phyloP scores from a whole-genome alignment of 35 echinoderm and acorn worm genomes.

The Chiridota heheva region DNA sequence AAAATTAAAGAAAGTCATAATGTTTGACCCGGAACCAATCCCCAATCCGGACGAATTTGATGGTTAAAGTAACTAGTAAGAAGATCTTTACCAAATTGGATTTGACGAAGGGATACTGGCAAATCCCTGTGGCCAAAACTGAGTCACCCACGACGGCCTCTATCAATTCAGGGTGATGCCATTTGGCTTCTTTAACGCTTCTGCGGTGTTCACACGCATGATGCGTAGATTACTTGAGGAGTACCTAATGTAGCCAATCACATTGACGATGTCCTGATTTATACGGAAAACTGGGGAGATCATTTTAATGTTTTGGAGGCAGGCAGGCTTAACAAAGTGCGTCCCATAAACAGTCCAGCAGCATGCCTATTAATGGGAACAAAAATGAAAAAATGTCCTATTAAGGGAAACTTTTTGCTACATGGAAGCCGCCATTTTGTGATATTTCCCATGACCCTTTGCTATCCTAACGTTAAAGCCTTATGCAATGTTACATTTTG shows the following conservation, averaged over 20 bases:
- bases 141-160: not conserved
- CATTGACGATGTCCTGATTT: slow-evolving; percentile 29
- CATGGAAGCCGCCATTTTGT: too few species aligned
- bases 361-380: too few species aligned
- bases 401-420: too few species aligned
- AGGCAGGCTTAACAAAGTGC: not conserved
- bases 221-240: slow-evolving; percentile 10
- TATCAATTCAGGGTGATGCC: slow-evolving; percentile 28
- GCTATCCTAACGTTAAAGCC: too few species aligned
- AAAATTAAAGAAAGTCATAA: slow-evolving; percentile 22
- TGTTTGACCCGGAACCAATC: slow-evolving; percentile 67
- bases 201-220: slow-evolving; percentile 32
- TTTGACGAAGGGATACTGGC: slow-evolving; percentile 54
- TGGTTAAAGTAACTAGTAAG: slow-evolving; percentile 37
- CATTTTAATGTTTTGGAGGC: not conserved
- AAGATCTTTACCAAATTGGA: slow-evolving; percentile 53
- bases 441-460: too few species aligned
- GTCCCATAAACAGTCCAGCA: not conserved
- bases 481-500: too few species aligned
- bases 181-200: slow-evolving; percentile 33
- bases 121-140: slow-evolving; percentile 29
- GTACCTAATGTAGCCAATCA: not conserved
- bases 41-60: slow-evolving; percentile 42
- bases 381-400: slow-evolving; percentile 28
- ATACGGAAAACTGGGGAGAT: not conserved